Percentiles rank a stretch among this genome's conserved stretches.
Evolutionary conservation across 35 echinoderm and acorn worm genomes (phyloP).

Genomic region (Patiria miniata): DNA sequence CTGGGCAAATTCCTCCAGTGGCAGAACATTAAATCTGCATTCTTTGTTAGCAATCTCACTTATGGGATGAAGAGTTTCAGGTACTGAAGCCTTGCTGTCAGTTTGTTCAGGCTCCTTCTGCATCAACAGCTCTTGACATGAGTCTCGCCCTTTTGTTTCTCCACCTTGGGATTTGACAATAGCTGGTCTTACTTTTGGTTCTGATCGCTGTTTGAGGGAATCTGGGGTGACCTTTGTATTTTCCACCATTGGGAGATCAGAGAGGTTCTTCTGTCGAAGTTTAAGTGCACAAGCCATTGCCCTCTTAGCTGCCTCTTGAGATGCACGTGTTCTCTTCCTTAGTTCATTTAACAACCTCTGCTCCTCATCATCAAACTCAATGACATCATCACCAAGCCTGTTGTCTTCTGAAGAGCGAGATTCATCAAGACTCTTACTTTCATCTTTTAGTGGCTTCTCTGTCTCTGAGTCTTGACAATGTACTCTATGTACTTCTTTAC

Average conservation of each 20-base stretch:
- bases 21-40: background rate
- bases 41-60: background rate
- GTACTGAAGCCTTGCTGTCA: background rate
- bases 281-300: conserved; percentile 23
- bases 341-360: conserved; percentile 5
- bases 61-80: background rate
- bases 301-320: conserved; percentile 9
- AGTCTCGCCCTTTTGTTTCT: background rate
- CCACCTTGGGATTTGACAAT: background rate
- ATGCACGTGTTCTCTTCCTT: background rate
- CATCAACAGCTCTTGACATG: background rate
- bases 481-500: background rate
- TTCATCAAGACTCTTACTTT: too few relatives aligned
- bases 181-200: too few relatives aligned
- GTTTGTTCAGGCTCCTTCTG: background rate
- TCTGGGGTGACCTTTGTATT: too few relatives aligned
- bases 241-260: too few relatives aligned
- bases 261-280: background rate
- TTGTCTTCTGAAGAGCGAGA: too few relatives aligned
- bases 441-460: too few relatives aligned
- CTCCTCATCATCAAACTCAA: conserved; percentile 4
- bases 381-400: background rate
- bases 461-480: too few relatives aligned
- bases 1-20: background rate
- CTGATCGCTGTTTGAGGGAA: too few relatives aligned